phyloP scores from a whole-genome alignment of 2,113 vertebrate species.

The Prunella fulvescens region DNA sequence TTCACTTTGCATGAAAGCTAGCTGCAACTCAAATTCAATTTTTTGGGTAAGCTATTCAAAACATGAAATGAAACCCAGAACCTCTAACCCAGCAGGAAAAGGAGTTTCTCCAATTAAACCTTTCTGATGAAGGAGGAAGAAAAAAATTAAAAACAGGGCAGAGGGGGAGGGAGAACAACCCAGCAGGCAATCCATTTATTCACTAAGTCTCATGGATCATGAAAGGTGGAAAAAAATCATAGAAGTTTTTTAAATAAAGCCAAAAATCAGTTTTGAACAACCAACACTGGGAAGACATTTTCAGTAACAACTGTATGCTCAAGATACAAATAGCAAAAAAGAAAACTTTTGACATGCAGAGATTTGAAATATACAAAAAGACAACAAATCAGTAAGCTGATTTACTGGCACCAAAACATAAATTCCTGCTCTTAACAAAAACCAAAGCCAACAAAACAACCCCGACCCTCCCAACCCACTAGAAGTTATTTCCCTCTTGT shows the following conservation, averaged over 20 bases:
- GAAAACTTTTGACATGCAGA: not conserved
- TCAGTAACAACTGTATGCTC: not conserved
- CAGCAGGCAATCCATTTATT: not conserved
- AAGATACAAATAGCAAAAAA: not conserved
- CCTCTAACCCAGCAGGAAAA: not conserved
- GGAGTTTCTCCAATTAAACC: not conserved
- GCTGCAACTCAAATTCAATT: not conserved
- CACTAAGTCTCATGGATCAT: not conserved
- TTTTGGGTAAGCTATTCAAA: not conserved
- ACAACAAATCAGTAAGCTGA: not conserved
- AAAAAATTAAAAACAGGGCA: not conserved
- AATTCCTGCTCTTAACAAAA: not conserved
- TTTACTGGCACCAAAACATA: not conserved
- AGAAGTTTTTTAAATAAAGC: not conserved
- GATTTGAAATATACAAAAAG: not conserved
- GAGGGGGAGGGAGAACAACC: not conserved
- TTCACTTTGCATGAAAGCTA: not conserved
- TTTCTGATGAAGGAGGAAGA: not conserved
- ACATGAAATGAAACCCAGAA: not conserved
- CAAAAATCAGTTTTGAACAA: not conserved
- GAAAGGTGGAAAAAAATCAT: not conserved
- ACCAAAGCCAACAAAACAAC: not conserved
- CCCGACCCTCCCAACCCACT: too few relatives aligned
- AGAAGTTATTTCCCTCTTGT: not conserved
- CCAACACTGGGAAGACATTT: not conserved